These are phyloP conservation scores for Zaprionus vittiger DNA, from an alignment of 1,140 invertebrate species.

Conservation along the genomic window DNA sequence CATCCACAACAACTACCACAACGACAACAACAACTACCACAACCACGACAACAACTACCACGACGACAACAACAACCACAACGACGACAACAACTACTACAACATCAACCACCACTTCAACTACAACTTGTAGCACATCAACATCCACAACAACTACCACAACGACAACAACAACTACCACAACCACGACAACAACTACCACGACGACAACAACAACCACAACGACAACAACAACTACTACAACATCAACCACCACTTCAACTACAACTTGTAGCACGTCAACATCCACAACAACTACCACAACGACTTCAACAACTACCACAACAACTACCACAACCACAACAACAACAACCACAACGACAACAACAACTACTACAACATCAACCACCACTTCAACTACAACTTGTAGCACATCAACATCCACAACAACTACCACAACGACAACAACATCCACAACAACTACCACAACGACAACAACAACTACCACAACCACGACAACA, in stretches of 20 bases:
- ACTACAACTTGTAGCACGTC: conserved; percentile 2
- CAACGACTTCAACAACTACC: conserved; percentile 18
- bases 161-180: conserved; percentile 12
- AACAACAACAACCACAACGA: conserved; percentile 13
- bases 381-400: conserved; percentile 15
- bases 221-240: conserved; percentile 16
- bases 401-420: background rate
- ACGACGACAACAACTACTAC: conserved; percentile 1
- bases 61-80: conserved; percentile 13
- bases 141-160: conserved; percentile 13
- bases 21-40: conserved; percentile 9
- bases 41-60: background rate
- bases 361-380: conserved; percentile 6
- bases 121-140: background rate
- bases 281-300: conserved; percentile 9
- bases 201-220: conserved; percentile 6
- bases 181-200: background rate
- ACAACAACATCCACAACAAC: conserved; percentile 10
- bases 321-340: conserved; percentile 1
- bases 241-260: conserved; percentile 26
- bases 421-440: conserved; percentile 17
- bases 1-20: conserved; percentile 8
- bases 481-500: background rate
- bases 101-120: conserved; percentile 16
- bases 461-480: background rate